phyloP scores from a whole-genome alignment of 2,888 invertebrate species.

The Esperia sulphurella region DNA sequence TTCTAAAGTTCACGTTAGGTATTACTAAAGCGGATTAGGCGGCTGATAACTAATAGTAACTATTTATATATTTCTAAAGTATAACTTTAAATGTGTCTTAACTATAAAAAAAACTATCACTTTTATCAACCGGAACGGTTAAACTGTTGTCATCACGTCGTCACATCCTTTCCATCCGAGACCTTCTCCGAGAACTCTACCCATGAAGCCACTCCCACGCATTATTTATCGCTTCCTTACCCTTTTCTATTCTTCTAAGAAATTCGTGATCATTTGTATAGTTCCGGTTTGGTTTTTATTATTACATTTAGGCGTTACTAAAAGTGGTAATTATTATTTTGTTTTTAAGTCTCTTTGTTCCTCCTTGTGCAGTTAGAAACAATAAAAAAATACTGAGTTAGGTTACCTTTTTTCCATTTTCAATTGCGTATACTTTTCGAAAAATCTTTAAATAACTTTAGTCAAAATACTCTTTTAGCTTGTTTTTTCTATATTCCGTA shows the following conservation, averaged over 20 bases:
- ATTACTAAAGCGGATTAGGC: too few relatives aligned
- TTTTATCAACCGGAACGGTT: neutral
- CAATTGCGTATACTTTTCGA: too few relatives aligned
- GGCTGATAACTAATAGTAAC: too few relatives aligned
- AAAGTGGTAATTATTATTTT: neutral
- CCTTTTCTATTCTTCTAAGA: constrained; percentile 42
- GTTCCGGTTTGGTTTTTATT: neutral
- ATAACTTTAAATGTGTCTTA: too few relatives aligned
- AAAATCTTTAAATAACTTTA: too few relatives aligned
- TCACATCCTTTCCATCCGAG: constrained; percentile 53
- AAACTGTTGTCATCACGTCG: constrained; percentile 45
- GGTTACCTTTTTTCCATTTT: too few relatives aligned
- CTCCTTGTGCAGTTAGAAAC: neutral
- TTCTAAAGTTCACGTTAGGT: too few relatives aligned
- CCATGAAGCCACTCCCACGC: constrained; percentile 50
- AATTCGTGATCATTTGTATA: constrained; percentile 4
- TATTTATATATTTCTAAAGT: too few relatives aligned
- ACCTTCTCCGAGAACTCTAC: constrained; percentile 61
- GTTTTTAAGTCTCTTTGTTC: neutral
- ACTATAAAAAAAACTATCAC: neutral
- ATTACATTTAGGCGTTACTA: neutral
- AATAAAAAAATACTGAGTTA: too few relatives aligned
- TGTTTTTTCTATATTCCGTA: too few relatives aligned
- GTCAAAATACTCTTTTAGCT: too few relatives aligned
- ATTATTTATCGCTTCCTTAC: constrained; percentile 69